Base-by-base conservation (phyloP, 2,113 vertebrate species). In the Xenopus borealis region DNA sequence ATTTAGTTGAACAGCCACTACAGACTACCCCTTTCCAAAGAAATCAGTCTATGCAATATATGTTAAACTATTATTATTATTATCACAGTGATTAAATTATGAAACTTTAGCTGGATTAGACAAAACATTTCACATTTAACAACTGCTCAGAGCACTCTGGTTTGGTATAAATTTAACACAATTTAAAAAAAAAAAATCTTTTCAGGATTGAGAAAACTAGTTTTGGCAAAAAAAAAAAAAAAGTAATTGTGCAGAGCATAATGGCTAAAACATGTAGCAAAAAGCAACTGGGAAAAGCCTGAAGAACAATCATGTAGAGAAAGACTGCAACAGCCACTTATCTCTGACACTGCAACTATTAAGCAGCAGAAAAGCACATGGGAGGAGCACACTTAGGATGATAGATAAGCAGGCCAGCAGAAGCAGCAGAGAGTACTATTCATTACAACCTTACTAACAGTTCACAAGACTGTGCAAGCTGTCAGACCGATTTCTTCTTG, bases 401-500 rank as follows among this genome's bases (percentile, higher is more conserved):
- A 64, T 70, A 53, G 12, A 64, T 64, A 77, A 77, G 66, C 66
- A 76, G 33, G 62, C 59, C 57, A 69, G 66, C 59, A 70, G 61
- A 62, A 53, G 47, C 52, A 62, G 66, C 63, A 74, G 33, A 74
- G 16, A 55, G 18, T 76, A 63, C 30, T 55, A 47, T 63, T 55
- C 53, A 33, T 20, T 47, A 19, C 58, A 61, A 40, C 33, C 33
- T 40, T 40, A 40, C 33, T 40, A 40, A 40, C 33, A 40, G 33
- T 40, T 40, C 17, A 65, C 46, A 23, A 63, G 20, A 33, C n/a
- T 62, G 18, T 40, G 16, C 65, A 67, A 50, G 12, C 8, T 50
- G 40, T 46, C 40, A 4, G 12, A 16, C 50, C 53, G n/a, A 7
- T 27, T 66, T 79, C 64, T 66, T 79, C 76, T 55, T 52, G 17